phyloP scores from a whole-genome alignment of 2,888 invertebrate genomes.

The Cephus nigrinus region DNA sequence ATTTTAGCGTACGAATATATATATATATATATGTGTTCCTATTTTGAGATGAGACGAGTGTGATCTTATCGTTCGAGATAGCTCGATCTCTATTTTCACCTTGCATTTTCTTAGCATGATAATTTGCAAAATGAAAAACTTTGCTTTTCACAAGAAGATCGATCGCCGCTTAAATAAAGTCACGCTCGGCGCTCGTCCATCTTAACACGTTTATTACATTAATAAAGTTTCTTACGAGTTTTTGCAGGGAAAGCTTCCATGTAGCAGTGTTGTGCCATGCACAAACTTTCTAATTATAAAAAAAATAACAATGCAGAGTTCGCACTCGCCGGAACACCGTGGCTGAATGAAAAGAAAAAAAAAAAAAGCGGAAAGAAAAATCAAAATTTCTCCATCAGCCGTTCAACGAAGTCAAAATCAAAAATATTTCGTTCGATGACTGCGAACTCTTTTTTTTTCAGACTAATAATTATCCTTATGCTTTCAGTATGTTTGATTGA shows the following conservation, averaged over 20 bases:
- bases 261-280: constrained; percentile 46
- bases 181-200: too few species aligned
- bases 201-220: constrained; percentile 3
- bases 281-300: constrained; percentile 26
- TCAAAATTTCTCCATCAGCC: not conserved
- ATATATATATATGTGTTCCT: too few species aligned
- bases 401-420: not conserved
- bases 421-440: not conserved
- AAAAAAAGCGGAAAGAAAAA: too few species aligned
- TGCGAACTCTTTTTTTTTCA: constrained; percentile 13
- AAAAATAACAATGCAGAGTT: not conserved
- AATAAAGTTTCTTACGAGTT: constrained; percentile 30
- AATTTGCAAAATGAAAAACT: too few species aligned
- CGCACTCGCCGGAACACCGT: not conserved
- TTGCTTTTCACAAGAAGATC: too few species aligned
- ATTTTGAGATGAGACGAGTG: too few species aligned
- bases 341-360: not conserved
- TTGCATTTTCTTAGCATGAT: too few species aligned
- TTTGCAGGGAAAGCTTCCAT: constrained; percentile 54
- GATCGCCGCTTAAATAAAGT: too few species aligned
- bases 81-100: not conserved
- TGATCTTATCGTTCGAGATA: too few species aligned
- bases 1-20: not conserved
- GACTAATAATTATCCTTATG: constrained; percentile 58
- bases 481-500: constrained; percentile 54